Evolutionary conservation across 2,797 vertebrate genomes (phyloP).

Genomic region (Enteromius trimaculatus): DNA sequence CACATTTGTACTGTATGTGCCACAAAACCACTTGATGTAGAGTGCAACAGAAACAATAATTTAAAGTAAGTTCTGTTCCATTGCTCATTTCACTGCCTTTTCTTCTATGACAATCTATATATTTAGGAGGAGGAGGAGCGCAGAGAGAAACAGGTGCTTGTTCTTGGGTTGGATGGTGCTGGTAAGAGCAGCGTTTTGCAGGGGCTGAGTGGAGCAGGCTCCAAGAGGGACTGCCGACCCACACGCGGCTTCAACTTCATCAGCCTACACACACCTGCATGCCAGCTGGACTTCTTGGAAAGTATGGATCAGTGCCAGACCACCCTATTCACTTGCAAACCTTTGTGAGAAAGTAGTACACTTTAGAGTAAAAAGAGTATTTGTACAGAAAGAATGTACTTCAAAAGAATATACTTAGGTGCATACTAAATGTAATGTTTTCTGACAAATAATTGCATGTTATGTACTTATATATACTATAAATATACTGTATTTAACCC

Average conservation of each 20-base stretch:
- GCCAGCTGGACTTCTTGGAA: constrained; percentile 89
- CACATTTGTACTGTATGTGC: background rate
- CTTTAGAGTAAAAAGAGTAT: background rate
- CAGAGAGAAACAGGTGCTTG: constrained; percentile 85
- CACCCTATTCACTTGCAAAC: background rate
- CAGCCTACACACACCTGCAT: constrained; percentile 75
- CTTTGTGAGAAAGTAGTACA: background rate
- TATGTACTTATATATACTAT: background rate
- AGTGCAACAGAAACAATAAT: background rate
- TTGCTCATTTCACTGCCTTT: constrained; percentile 1
- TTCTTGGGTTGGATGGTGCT: constrained; percentile 88
- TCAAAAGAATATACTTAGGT: background rate
- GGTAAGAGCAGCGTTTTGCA: constrained; percentile 92
- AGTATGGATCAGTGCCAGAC: constrained; percentile 75
- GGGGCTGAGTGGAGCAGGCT: constrained; percentile 74
- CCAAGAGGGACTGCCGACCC: constrained; percentile 75
- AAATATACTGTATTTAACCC: background rate
- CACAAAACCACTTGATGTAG: background rate
- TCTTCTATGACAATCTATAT: constrained; percentile 12
- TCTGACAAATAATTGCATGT: background rate
- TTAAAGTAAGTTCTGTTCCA: background rate
- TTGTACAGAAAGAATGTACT: background rate
- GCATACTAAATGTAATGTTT: background rate
- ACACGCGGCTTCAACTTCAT: constrained; percentile 91
- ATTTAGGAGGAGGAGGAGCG: constrained; percentile 66